Conservation (phyloP, 2,113 vertebrate species). For the Elachura formosa region DNA sequence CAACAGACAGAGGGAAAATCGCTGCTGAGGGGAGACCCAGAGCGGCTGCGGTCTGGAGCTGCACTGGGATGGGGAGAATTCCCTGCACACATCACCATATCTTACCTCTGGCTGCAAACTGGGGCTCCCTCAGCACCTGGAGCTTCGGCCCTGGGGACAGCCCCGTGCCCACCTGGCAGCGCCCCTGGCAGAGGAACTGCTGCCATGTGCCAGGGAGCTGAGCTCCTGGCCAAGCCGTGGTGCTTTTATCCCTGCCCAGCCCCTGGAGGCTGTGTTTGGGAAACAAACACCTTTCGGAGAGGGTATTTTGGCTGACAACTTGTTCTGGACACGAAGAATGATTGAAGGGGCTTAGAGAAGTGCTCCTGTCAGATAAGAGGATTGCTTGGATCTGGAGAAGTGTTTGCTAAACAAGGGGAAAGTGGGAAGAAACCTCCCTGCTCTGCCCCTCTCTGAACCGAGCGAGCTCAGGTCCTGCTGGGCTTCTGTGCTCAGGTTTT, state of each 20-base stretch:
- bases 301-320: constrained; percentile 43
- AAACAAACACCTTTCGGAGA: background rate
- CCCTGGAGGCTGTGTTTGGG: background rate
- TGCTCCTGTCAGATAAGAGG: background rate
- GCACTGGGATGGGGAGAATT: background rate
- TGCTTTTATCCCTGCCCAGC: background rate
- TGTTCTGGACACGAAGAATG: background rate
- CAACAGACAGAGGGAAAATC: background rate
- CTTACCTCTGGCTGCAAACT: background rate
- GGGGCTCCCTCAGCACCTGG: background rate
- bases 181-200: background rate
- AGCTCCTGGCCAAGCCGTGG: background rate
- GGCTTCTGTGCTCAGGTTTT: background rate
- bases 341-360: constrained; percentile 18
- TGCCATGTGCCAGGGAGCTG: background rate
- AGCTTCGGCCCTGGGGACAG: background rate
- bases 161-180: background rate
- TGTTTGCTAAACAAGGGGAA: constrained; percentile 54
- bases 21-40: background rate
- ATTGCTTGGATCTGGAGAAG: background rate
- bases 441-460: background rate
- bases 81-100: background rate
- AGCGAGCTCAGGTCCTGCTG: background rate
- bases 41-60: background rate
- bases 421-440: background rate